A percentile compares a stretch with the other conserved stretches of the same genome.
Evolutionary conservation across 2,113 vertebrate genomes (phyloP).

Genomic region (Corydoras sp.): DNA sequence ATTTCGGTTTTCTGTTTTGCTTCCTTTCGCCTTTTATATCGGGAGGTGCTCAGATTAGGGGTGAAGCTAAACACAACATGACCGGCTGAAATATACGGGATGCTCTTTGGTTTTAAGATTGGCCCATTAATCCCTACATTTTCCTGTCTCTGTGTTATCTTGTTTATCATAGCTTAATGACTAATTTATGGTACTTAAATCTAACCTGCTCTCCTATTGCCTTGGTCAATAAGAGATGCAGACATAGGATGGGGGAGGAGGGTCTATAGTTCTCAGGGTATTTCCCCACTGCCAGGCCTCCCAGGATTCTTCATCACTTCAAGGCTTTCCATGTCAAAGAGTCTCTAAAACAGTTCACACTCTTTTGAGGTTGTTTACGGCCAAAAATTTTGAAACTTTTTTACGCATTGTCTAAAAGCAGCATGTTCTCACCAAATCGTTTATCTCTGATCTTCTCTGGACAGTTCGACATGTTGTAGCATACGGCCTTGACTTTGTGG

Average conservation of each 20-base stretch:
- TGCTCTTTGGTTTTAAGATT: conserved; percentile 45
- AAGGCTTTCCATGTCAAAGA: conserved; percentile 21
- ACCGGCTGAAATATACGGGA: conserved; percentile 55
- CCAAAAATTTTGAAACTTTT: background rate
- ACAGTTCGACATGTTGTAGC: conserved; percentile 1
- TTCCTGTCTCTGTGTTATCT: conserved; percentile 36
- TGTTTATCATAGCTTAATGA: too few species aligned
- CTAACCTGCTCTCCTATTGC: conserved; percentile 45
- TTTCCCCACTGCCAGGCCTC: conserved; percentile 41
- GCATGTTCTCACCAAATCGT: background rate
- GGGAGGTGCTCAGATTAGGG: conserved; percentile 45
- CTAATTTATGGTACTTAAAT: conserved; percentile 64
- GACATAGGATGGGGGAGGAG: conserved; percentile 52
- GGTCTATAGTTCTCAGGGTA: conserved; percentile 53
- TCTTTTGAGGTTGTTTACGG: background rate
- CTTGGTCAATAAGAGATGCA: conserved; percentile 57
- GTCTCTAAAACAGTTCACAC: background rate
- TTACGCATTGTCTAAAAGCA: too few species aligned
- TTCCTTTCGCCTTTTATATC: conserved; percentile 50
- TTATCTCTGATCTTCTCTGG: background rate
- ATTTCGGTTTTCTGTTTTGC: conserved; percentile 60
- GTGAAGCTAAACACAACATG: conserved; percentile 38
- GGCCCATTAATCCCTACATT: conserved; percentile 46
- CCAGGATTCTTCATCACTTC: conserved; percentile 56
- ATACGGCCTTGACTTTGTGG: conserved; percentile 10